These are phyloP conservation scores for Osmerus mordax DNA, from an alignment of 2,113 vertebrate species.

Conservation along the genomic window DNA sequence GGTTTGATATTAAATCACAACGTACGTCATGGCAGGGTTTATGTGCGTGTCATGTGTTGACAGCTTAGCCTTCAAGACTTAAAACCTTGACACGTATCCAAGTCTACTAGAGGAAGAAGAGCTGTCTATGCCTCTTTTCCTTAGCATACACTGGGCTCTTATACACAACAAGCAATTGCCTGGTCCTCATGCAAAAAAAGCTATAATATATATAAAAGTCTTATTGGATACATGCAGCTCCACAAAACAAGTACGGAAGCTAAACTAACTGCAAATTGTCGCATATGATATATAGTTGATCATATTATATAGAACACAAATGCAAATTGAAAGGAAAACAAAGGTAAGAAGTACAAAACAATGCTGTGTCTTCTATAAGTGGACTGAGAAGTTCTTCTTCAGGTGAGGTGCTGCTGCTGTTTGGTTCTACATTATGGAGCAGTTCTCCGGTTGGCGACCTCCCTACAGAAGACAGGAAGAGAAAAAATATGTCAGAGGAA, in stretches of 20 bases:
- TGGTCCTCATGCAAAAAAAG: slow-evolving; percentile 55
- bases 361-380: slow-evolving; percentile 8
- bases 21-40: slow-evolving; percentile 36
- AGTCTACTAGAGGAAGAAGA: slow-evolving; percentile 45
- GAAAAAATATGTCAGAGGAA: neutral
- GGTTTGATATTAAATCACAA: neutral
- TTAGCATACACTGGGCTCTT: neutral
- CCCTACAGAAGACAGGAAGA: slow-evolving; percentile 44
- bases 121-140: slow-evolving; percentile 26
- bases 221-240: slow-evolving; percentile 25
- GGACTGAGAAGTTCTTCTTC: slow-evolving; percentile 23
- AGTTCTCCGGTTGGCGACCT: slow-evolving; percentile 64
- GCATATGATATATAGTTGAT: slow-evolving; percentile 55
- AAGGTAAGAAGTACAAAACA: slow-evolving; percentile 32
- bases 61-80: slow-evolving; percentile 54
- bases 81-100: slow-evolving; percentile 44
- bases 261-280: slow-evolving; percentile 55
- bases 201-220: slow-evolving; percentile 32
- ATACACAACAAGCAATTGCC: slow-evolving; percentile 34
- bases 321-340: slow-evolving; percentile 20
- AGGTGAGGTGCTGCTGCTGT: slow-evolving; percentile 30
- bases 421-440: slow-evolving; percentile 69
- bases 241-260: slow-evolving; percentile 39
- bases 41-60: slow-evolving; percentile 66
- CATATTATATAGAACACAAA: slow-evolving; percentile 31